These are phyloP conservation scores for Opisthocomus hoazin DNA, from an alignment of 2,113 vertebrate species.

Conservation along the genomic window DNA sequence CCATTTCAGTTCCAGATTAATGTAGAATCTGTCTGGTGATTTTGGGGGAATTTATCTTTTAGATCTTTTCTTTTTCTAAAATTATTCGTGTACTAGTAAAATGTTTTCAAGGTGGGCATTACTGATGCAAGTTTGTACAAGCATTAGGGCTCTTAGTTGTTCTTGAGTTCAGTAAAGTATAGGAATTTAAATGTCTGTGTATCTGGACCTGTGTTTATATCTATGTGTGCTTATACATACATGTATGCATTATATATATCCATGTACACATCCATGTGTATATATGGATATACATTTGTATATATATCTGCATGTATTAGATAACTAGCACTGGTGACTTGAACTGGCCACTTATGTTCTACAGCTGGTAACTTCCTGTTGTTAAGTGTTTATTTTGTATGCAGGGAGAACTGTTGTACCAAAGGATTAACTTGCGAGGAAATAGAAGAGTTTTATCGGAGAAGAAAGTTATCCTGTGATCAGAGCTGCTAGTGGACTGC, in stretches of 20 bases:
- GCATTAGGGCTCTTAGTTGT: neutral
- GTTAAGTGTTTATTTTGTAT: neutral
- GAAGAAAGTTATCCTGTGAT: neutral
- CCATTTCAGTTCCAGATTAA: neutral
- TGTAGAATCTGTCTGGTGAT: neutral
- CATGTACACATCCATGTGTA: neutral
- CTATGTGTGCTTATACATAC: neutral
- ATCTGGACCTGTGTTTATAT: neutral
- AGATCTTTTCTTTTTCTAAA: neutral
- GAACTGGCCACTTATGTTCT: neutral
- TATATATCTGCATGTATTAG: neutral
- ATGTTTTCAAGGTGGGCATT: neutral
- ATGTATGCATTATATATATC: neutral
- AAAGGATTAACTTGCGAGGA: neutral
- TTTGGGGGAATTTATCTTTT: neutral
- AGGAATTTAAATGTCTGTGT: neutral
- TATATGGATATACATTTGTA: neutral
- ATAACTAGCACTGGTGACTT: neutral
- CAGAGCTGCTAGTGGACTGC: neutral
- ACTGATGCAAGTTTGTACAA: neutral
- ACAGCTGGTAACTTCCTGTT: neutral
- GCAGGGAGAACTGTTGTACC: neutral
- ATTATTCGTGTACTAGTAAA: neutral
- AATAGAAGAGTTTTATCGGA: neutral
- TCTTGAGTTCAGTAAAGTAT: neutral